Evolutionary conservation across 2,888 invertebrate species (phyloP).

Genomic region (Rhodophaea formosa): DNA sequence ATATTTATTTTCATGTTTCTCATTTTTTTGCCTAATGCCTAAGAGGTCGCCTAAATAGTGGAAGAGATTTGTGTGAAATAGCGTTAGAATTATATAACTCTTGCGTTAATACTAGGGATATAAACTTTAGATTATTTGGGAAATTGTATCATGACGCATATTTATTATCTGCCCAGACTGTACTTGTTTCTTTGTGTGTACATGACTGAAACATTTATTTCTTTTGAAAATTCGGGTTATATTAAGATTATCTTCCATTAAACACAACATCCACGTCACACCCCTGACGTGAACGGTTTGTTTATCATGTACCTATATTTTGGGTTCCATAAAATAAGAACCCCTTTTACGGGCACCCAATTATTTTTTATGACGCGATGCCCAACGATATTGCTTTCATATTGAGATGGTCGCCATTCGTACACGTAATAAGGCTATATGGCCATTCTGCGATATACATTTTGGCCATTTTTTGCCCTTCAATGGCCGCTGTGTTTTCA

Average conservation of each 20-base stretch:
- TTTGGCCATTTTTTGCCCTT: conserved; percentile 5
- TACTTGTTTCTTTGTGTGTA: too few relatives aligned
- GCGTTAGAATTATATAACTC: too few relatives aligned
- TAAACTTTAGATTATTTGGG: too few relatives aligned
- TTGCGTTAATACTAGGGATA: too few relatives aligned
- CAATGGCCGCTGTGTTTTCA: conserved; percentile 14
- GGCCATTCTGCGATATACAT: not conserved
- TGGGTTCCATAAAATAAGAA: conserved; percentile 72
- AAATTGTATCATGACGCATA: too few relatives aligned
- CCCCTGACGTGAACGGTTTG: conserved; percentile 61
- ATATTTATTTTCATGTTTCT: too few relatives aligned
- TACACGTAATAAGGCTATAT: conserved; percentile 37
- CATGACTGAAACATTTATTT: too few relatives aligned
- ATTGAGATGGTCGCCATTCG: conserved; percentile 62
- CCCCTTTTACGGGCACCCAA: conserved; percentile 77
- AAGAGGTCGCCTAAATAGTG: too few relatives aligned
- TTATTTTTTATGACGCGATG: conserved; percentile 77
- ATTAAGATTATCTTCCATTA: conserved; percentile 35
- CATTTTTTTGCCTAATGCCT: too few relatives aligned
- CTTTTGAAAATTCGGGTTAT: too few relatives aligned
- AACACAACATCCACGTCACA: conserved; percentile 29
- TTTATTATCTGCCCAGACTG: too few relatives aligned
- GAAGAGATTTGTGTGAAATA: too few relatives aligned
- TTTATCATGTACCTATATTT: conserved; percentile 69
- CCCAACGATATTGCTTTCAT: conserved; percentile 65